phyloP scores from a whole-genome alignment of 2,888 invertebrate species.

The Phortica magna region DNA sequence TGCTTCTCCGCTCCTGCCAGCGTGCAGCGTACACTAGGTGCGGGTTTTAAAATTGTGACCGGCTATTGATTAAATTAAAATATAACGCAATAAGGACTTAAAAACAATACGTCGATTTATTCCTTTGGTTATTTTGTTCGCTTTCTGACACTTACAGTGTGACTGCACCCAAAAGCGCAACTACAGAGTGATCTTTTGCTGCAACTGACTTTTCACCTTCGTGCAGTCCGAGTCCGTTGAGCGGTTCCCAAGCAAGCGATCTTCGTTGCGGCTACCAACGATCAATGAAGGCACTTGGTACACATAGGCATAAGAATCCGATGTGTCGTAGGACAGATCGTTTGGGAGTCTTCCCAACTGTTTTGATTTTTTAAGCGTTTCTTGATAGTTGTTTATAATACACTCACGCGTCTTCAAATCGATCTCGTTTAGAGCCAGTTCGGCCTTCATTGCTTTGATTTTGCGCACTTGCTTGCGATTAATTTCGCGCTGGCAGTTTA shows the following conservation, averaged over 20 bases:
- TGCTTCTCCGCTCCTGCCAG: constrained; percentile 76
- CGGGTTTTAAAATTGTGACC: constrained; percentile 70
- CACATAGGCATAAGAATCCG: too few relatives aligned
- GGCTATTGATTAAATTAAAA: constrained; percentile 33
- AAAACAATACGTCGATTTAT: background rate
- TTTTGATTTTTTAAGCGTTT: constrained; percentile 41
- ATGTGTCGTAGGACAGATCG: background rate
- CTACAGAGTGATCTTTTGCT: too few relatives aligned
- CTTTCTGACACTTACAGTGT: background rate
- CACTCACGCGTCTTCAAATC: constrained; percentile 73
- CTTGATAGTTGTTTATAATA: constrained; percentile 68
- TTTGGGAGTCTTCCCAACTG: background rate
- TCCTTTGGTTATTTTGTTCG: constrained; percentile 38
- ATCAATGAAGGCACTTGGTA: too few relatives aligned
- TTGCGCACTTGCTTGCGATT: constrained; percentile 67
- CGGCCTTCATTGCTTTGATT: constrained; percentile 72
- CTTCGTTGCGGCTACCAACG: too few relatives aligned
- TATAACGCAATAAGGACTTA: background rate
- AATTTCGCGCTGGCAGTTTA: constrained; percentile 57
- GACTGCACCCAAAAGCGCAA: too few relatives aligned
- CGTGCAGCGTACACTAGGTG: constrained; percentile 70
- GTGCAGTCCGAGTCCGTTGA: too few relatives aligned
- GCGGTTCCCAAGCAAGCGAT: too few relatives aligned
- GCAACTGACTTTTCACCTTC: constrained; percentile 26
- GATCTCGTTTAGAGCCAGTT: constrained; percentile 73